Evolutionary conservation across 2,797 vertebrate species (phyloP), one percentile per base, ranked within the genome.

Genomic region (Myripristis murdjan): DNA sequence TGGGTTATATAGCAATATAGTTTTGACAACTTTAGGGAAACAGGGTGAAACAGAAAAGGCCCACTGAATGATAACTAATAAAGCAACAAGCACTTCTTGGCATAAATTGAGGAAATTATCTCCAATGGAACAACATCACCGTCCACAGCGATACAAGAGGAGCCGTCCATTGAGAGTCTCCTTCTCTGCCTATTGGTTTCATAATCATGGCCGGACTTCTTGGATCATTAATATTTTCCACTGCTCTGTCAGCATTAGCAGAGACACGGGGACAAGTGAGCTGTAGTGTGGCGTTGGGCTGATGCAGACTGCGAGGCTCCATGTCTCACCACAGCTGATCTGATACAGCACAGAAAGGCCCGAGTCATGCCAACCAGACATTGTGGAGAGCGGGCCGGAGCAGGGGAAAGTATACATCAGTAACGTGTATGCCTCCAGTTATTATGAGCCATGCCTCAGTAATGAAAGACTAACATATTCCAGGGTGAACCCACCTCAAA

Each of bases 221-320:
- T 33, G 11, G 22, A 24, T 10, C 0, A 31, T 20, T 22, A 28
- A 49, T 61, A 26, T 7, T 0, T 2, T 35, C 6, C 48, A 14
- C 22, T 0, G 23, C 37, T 41, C 14, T 43, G 26, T 15, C 48
- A 51, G 22, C 23, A 26, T 55, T 56, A 51, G 11, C 49, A 16
- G 62, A 70, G 62, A 43, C 70, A 70, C 55, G 59, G 35, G 65
- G 22, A 51, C 39, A 53, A 37, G 77, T 70, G 39, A 58, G 41
- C 79, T 37, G 56, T 73, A 63, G 63, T 66, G 68, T 75, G 76
- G 56, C 69, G 5, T 7, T 51, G 74, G 62, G 20, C 80, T 76
- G 74, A 81, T 56, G 72, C 71, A 94, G 92, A 93, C 93, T 84
- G 61, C 61, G 6, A 81, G 94, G 86, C 93, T 93, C 90, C 90